phyloP scores from a whole-genome alignment of 1,140 invertebrate genomes.

The Telenomus remus region DNA sequence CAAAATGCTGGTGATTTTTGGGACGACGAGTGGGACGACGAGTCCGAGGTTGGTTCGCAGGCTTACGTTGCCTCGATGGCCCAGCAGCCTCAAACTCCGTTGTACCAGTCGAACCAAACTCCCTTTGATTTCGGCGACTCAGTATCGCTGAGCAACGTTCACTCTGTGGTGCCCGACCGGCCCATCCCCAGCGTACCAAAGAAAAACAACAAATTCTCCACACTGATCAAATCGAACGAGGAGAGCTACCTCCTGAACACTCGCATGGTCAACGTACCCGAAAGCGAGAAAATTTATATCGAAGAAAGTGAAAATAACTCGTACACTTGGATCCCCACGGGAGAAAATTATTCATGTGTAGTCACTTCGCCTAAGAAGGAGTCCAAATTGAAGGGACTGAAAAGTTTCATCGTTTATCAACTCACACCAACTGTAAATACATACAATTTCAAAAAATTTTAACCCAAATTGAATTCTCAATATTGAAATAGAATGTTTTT shows the following conservation, averaged over 20 bases:
- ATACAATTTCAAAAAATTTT: constrained; percentile 29
- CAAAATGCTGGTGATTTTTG: constrained; percentile 79
- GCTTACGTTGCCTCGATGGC: constrained; percentile 78
- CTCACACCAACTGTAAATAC: constrained; percentile 88
- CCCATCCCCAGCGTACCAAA: constrained; percentile 78
- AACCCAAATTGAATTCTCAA: too few relatives aligned
- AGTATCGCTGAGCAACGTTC: constrained; percentile 72
- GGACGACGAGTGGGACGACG: constrained; percentile 94
- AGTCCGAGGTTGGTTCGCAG: constrained; percentile 86
- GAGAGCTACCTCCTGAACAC: constrained; percentile 94
- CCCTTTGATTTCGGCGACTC: constrained; percentile 71
- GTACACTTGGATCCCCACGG: constrained; percentile 83
- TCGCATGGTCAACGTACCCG: constrained; percentile 82
- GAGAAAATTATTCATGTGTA: constrained; percentile 85
- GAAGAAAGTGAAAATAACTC: constrained; percentile 80
- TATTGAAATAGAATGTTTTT: not conserved
- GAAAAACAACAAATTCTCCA: constrained; percentile 92
- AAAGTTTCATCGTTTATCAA: constrained; percentile 98
- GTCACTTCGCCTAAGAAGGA: constrained; percentile 98
- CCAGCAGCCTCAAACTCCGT: constrained; percentile 63
- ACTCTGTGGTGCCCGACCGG: constrained; percentile 77
- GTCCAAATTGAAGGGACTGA: constrained; percentile 96
- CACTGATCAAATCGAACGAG: constrained; percentile 92
- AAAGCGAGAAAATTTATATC: constrained; percentile 86
- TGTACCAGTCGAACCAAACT: constrained; percentile 58